Conservation (phyloP, 2,113 vertebrate species). For the Grallaria varia region DNA sequence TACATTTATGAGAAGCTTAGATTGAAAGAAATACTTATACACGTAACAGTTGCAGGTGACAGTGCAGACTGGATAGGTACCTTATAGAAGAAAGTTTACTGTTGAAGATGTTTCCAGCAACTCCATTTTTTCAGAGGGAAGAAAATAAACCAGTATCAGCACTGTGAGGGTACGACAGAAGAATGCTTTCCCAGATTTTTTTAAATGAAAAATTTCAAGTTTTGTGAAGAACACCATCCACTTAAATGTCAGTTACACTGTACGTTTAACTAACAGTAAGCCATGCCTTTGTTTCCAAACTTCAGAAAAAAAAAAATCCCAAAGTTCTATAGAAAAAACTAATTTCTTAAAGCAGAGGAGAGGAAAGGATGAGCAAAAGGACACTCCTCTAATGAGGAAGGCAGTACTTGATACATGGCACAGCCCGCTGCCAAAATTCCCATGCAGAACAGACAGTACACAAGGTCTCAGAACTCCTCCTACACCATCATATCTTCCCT, state of each 20-base stretch:
- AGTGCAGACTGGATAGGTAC: neutral
- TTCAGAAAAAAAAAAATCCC: neutral
- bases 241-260: neutral
- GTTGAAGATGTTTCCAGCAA: neutral
- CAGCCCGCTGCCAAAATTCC: slow-evolving; percentile 33
- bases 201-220: neutral
- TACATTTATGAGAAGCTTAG: neutral
- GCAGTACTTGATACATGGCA: slow-evolving; percentile 8
- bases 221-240: neutral
- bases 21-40: neutral
- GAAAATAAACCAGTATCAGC: neutral
- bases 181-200: neutral
- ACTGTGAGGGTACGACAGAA: neutral
- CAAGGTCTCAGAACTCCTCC: slow-evolving; percentile 43
- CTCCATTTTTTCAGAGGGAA: neutral
- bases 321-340: neutral
- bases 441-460: slow-evolving; percentile 46
- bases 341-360: neutral
- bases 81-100: neutral
- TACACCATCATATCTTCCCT: slow-evolving; percentile 8
- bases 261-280: neutral
- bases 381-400: neutral
- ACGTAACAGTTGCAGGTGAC: neutral
- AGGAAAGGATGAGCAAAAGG: neutral
- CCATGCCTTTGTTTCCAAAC: neutral